Percentiles rank a stretch among this genome's conserved stretches.
Evolutionary conservation across 2,797 vertebrate genomes (phyloP).

Genomic region (Decapterus maruadsi): DNA sequence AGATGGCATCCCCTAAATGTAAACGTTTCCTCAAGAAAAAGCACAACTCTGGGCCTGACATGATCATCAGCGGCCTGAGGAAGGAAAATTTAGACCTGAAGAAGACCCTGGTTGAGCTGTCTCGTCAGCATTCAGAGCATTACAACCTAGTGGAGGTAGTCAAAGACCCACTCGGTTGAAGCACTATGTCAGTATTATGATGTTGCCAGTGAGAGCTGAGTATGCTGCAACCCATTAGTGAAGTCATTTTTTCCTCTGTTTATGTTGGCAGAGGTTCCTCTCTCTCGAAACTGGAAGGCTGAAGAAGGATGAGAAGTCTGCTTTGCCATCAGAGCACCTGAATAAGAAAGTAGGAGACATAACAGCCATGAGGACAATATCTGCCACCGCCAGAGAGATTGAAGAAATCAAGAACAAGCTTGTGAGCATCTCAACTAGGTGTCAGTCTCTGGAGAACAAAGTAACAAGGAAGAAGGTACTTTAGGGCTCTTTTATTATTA

Average conservation of each 20-base stretch:
- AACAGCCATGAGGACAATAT: conserved; percentile 71
- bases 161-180: neutral
- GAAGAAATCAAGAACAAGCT: conserved; percentile 81
- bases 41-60: conserved; percentile 45
- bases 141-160: conserved; percentile 85
- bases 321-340: conserved; percentile 77
- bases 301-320: conserved; percentile 82
- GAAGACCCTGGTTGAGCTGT: conserved; percentile 74
- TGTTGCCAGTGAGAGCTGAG: too few species aligned
- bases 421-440: conserved; percentile 75
- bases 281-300: conserved; percentile 84
- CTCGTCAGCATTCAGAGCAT: conserved; percentile 73
- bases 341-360: conserved; percentile 56
- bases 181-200: neutral
- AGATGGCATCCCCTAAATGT: conserved; percentile 58
- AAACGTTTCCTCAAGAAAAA: conserved; percentile 34
- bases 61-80: conserved; percentile 69
- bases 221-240: neutral
- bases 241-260: neutral
- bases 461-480: conserved; percentile 76
- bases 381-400: conserved; percentile 78
- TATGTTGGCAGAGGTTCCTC: conserved; percentile 86
- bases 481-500: neutral
- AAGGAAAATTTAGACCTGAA: conserved; percentile 79
- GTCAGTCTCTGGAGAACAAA: conserved; percentile 79